Evolutionary conservation across 2,113 vertebrate genomes (phyloP).

Genomic region (Cinclus cinclus): DNA sequence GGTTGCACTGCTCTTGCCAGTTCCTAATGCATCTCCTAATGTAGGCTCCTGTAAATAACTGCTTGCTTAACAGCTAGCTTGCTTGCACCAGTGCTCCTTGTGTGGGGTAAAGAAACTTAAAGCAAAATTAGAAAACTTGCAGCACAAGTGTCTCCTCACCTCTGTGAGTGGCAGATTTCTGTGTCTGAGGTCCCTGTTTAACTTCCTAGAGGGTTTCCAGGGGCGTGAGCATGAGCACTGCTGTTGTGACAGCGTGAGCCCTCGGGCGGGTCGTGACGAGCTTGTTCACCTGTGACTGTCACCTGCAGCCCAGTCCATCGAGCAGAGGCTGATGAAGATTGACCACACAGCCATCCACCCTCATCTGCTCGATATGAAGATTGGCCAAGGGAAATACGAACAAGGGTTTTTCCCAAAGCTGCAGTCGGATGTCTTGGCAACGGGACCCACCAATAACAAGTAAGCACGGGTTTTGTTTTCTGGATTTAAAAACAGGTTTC

Average conservation of each 20-base stretch:
- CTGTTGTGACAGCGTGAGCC: rapidly evolving
- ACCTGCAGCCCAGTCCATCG: slow-evolving; percentile 86
- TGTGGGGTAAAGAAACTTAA: neutral
- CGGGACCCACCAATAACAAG: slow-evolving; percentile 91
- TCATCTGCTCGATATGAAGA: slow-evolving; percentile 97
- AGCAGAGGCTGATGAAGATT: slow-evolving; percentile 90
- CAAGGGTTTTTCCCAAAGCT: slow-evolving; percentile 94
- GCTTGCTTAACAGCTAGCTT: neutral
- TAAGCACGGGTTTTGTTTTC: slow-evolving; percentile 68
- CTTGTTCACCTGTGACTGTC: slow-evolving; percentile 7
- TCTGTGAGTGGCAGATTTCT: neutral
- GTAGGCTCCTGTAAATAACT: neutral
- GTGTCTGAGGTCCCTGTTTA: neutral
- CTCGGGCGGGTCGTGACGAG: rapidly evolving
- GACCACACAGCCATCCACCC: slow-evolving; percentile 97
- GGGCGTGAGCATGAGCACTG: neutral
- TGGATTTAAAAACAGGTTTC: neutral
- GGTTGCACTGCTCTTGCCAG: neutral
- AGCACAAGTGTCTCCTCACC: neutral
- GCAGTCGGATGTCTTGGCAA: slow-evolving; percentile 89
- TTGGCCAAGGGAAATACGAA: slow-evolving; percentile 95
- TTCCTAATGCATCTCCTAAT: neutral
- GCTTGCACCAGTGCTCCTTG: neutral
- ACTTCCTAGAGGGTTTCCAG: neutral
- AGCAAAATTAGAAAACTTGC: neutral